Base-by-base conservation (phyloP, 2,888 invertebrate genomes). In the Drosophila buzzatii region DNA sequence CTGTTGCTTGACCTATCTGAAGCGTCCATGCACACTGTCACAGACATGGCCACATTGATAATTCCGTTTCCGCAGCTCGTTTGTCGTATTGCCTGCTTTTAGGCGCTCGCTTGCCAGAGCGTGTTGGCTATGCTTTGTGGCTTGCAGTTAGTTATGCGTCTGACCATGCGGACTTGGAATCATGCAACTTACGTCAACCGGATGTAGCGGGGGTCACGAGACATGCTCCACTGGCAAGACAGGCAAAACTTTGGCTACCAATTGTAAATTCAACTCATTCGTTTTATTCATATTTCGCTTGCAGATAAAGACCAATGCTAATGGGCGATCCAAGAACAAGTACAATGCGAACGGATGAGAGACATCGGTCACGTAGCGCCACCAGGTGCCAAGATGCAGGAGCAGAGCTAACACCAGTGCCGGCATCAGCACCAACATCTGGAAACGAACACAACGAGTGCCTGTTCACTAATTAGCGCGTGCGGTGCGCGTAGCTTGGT, bases 1-100 rank as follows among this genome's bases (percentile, higher is more conserved):
- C 77, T 80, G 77, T 78, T 78, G 77, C 77, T 78, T 80, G 80
- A 78, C 80, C 80, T 62, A 78, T 68, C 62, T 78, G 68, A 44
- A 18, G 58, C 52, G 42, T n/a, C 37, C 33, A 42, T 18, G 44
- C 53, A 42, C 35, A 31, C 45, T 44, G 37, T 42, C 42, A 76
- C 70, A 78, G 60, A 23, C 60, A 52, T 65, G 68, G 68, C 63
- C 68, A 64, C 68, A 69, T 65, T 62, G 70, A 73, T 82, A 74
- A 80, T 75, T 81, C 63, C 64, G 68, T 70, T 83, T 89, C 83
- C 86, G 68, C 41, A 61, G 23, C 53, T 76, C 66, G 70, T 79
- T 81, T 81, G 79, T 68, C 58, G 73, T 67, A 71, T 59, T 69
- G 74, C 62, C 60, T 67, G 57, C 63, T 74, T 56, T 64, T 53